Evolutionary conservation across 2,797 vertebrate genomes (phyloP).

Genomic region (Pelochelys cantorii): DNA sequence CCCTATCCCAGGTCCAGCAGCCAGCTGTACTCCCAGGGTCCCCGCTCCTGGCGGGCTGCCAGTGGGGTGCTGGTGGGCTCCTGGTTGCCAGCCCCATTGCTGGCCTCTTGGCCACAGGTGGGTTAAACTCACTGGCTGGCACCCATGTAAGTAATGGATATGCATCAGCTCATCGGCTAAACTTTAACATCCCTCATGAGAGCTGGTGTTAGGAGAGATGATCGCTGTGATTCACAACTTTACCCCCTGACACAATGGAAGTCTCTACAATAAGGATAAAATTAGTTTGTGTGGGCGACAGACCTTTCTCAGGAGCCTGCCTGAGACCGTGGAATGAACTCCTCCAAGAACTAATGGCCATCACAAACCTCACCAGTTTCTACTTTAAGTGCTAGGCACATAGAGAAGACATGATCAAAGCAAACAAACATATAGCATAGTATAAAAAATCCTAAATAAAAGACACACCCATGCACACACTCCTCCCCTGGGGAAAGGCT

Average conservation of each 20-base stretch:
- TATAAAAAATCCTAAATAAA: not conserved
- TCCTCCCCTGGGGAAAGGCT: not conserved
- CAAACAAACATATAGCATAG: not conserved
- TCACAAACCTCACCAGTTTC: not conserved
- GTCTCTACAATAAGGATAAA: not conserved
- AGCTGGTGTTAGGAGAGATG: not conserved
- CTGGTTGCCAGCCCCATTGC: too few relatives aligned
- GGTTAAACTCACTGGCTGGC: too few relatives aligned
- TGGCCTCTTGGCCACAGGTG: too few relatives aligned
- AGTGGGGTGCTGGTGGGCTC: too few relatives aligned
- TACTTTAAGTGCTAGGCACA: not conserved
- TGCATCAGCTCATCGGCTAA: too few relatives aligned
- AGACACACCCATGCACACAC: not conserved
- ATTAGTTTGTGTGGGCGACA: not conserved
- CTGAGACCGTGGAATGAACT: not conserved
- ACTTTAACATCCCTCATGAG: too few relatives aligned
- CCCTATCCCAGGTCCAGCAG: too few relatives aligned
- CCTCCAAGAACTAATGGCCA: not conserved
- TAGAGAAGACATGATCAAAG: not conserved
- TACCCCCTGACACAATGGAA: not conserved
- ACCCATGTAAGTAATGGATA: too few relatives aligned
- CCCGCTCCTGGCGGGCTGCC: too few relatives aligned
- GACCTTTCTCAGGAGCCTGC: not conserved
- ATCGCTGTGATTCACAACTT: not conserved
- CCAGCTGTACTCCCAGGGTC: too few relatives aligned